These are phyloP conservation scores for Stenopsyche tienmushanensis DNA, from an alignment of 1,140 invertebrate genomes.

Conservation along the genomic window DNA sequence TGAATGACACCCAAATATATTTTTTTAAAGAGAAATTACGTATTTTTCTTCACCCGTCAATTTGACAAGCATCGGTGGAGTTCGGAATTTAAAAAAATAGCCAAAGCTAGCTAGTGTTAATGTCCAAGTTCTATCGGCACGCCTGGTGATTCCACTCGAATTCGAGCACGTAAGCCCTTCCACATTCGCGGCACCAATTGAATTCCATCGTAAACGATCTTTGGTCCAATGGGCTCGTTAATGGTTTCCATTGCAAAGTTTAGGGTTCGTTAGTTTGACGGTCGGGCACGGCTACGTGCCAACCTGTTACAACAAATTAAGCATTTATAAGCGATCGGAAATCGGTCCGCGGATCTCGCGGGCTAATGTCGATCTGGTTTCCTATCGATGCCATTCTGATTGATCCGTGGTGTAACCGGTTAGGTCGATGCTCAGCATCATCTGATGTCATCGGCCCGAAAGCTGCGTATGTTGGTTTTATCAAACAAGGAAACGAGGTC, in stretches of 20 bases:
- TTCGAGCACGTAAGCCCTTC: no score
- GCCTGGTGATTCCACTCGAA: no score
- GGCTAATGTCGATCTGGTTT: background rate
- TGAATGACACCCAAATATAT: no score
- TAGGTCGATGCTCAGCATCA: background rate
- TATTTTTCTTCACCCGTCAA: no score
- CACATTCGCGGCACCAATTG: background rate
- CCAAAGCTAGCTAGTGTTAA: no score
- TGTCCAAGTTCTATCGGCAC: no score
- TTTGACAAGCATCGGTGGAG: no score
- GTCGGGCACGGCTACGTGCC: background rate
- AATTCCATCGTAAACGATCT: slow-evolving; percentile 5
- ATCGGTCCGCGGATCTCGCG: background rate
- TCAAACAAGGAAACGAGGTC: no score
- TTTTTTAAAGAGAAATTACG: no score
- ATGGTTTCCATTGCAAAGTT: slow-evolving; percentile 20
- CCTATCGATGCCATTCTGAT: slow-evolving; percentile 7
- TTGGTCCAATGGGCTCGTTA: background rate
- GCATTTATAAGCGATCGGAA: no score
- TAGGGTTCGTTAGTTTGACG: slow-evolving; percentile 12
- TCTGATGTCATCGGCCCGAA: slow-evolving; percentile 2
- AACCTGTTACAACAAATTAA: no score
- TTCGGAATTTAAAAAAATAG: no score
- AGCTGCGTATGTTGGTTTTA: background rate
- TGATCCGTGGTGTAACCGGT: slow-evolving; percentile 8